A percentile compares a stretch with the other conserved stretches of the same genome.
Evolutionary conservation across 1,140 invertebrate species (phyloP).

Genomic region (Pissodes strobi): DNA sequence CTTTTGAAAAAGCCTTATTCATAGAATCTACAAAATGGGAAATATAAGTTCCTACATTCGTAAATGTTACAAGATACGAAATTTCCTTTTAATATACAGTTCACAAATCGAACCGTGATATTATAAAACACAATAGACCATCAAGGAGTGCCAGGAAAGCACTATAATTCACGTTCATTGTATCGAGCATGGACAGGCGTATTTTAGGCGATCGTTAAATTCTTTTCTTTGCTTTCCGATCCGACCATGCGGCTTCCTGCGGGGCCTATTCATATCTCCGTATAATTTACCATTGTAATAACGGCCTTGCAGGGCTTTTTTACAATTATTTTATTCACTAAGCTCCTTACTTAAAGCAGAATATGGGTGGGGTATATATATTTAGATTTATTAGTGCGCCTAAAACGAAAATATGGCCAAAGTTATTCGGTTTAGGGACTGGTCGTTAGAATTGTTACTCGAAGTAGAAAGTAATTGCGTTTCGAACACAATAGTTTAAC

Average conservation of each 20-base stretch:
- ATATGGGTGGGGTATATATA: not conserved
- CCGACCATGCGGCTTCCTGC: slow-evolving; percentile 32
- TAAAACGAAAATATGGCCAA: slow-evolving; percentile 8
- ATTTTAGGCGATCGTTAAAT: slow-evolving; percentile 37
- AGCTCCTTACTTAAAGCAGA: slow-evolving; percentile 23
- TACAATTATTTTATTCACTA: slow-evolving; percentile 37
- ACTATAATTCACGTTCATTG: slow-evolving; percentile 37
- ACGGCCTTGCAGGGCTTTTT: slow-evolving; percentile 33
- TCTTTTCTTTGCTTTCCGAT: slow-evolving; percentile 29
- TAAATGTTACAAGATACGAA: not conserved
- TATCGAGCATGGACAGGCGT: slow-evolving; percentile 31
- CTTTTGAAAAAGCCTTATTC: too few species aligned
- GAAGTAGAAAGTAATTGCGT: slow-evolving; percentile 17
- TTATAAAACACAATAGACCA: not conserved
- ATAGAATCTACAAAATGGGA: too few species aligned
- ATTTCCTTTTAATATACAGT: slow-evolving; percentile 11
- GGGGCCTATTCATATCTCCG: slow-evolving; percentile 34
- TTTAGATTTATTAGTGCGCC: slow-evolving; percentile 32
- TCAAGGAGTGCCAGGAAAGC: slow-evolving; percentile 25
- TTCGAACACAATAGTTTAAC: slow-evolving; percentile 1
- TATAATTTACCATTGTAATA: slow-evolving; percentile 38
- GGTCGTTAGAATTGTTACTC: too few species aligned
- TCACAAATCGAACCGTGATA: not conserved
- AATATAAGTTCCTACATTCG: too few species aligned
- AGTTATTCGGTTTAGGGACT: slow-evolving; percentile 6